Percentiles rank a stretch among this genome's conserved stretches.
Evolutionary conservation across 2,888 invertebrate species (phyloP).

Genomic region (Pachydiplax longipennis): DNA sequence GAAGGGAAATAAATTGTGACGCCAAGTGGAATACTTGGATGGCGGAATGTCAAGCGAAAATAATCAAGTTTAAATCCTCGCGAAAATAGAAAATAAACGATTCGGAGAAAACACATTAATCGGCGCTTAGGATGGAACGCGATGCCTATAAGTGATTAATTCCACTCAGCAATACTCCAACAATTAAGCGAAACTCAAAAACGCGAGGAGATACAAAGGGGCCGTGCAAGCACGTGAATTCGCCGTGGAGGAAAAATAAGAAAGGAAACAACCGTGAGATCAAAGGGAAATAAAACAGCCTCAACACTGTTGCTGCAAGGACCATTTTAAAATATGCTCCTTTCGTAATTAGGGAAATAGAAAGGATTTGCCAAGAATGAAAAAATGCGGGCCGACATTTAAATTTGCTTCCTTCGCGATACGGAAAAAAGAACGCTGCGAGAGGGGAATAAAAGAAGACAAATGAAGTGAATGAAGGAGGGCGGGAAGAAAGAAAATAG

Average conservation of each 20-base stretch:
- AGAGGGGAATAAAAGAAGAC: background rate
- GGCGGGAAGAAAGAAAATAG: background rate
- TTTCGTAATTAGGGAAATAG: background rate
- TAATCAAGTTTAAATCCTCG: too few species aligned
- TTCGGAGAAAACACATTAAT: background rate
- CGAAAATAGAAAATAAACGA: too few species aligned
- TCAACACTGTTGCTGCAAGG: background rate
- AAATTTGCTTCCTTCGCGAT: background rate
- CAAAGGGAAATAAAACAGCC: background rate
- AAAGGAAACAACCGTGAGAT: background rate
- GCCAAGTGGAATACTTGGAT: too few species aligned
- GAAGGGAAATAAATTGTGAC: background rate
- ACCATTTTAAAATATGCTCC: background rate
- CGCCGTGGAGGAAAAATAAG: too few species aligned
- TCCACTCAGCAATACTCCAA: too few species aligned
- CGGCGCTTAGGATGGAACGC: background rate
- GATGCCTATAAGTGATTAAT: too few species aligned
- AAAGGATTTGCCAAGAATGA: background rate
- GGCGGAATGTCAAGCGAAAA: too few species aligned
- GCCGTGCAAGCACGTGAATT: too few species aligned
- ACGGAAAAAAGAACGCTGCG: background rate
- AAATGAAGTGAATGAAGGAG: background rate
- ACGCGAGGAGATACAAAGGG: too few species aligned
- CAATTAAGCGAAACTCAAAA: too few species aligned
- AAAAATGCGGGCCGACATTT: background rate